These are phyloP conservation scores for Helostoma temminkii DNA, from an alignment of 2,797 vertebrate species.

Conservation along the genomic window DNA sequence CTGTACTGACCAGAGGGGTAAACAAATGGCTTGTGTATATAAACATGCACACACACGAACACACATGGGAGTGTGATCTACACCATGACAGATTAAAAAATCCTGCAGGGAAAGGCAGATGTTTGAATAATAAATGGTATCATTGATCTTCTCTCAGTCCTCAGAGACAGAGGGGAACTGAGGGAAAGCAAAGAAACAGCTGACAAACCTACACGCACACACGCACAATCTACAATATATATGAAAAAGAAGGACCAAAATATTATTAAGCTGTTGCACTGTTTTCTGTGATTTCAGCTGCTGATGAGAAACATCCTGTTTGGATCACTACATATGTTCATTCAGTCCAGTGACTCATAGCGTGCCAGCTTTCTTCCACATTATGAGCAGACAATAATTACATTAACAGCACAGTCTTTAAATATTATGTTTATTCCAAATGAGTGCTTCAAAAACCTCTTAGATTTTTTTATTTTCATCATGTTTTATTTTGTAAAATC, in stretches of 20 bases:
- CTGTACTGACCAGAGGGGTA: constrained; percentile 76
- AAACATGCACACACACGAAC: constrained; percentile 44
- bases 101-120: constrained; percentile 63
- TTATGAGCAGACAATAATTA: constrained; percentile 1
- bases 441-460: too few species aligned
- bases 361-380: constrained; percentile 4
- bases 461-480: too few species aligned
- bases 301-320: constrained; percentile 22
- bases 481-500: not conserved
- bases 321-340: constrained; percentile 8
- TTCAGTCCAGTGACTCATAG: not conserved
- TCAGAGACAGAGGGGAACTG: constrained; percentile 18
- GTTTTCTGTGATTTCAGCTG: not conserved
- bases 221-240: constrained; percentile 33
- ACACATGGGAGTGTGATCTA: constrained; percentile 50
- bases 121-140: constrained; percentile 74
- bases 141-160: constrained; percentile 67
- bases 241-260: constrained; percentile 8
- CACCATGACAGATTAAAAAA: constrained; percentile 57
- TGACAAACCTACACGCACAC: constrained; percentile 41
- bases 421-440: not conserved
- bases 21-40: constrained; percentile 64
- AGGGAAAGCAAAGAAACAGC: constrained; percentile 45
- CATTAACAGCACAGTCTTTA: too few species aligned
- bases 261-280: not conserved